phyloP scores from a whole-genome alignment of 2,113 vertebrate species.

The Noctilio leporinus region DNA sequence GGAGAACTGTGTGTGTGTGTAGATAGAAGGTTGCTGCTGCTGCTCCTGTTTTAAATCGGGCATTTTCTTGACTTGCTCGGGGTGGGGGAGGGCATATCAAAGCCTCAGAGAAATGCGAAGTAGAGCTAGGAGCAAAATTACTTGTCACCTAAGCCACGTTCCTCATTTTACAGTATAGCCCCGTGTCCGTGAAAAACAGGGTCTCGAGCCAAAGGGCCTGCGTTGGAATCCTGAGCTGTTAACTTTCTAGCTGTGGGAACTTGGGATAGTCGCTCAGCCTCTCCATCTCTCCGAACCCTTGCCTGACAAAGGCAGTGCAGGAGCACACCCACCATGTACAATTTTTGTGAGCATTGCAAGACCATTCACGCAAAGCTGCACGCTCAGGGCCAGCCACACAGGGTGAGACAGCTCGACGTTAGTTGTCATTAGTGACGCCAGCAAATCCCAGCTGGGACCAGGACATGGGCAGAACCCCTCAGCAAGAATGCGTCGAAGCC shows the following conservation, averaged over 20 bases:
- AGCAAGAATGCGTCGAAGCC: neutral
- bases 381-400: neutral
- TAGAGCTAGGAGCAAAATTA: neutral
- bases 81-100: neutral
- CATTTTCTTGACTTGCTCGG: neutral
- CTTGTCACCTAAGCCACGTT: neutral
- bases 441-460: neutral
- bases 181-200: neutral
- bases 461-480: neutral
- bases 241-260: neutral
- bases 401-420: neutral
- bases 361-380: neutral
- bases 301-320: neutral
- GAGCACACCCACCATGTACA: too few relatives aligned
- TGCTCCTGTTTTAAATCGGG: neutral
- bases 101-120: neutral
- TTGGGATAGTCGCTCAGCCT: neutral
- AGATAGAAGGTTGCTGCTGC: neutral
- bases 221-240: neutral
- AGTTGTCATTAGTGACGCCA: neutral
- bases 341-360: neutral
- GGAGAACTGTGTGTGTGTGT: neutral
- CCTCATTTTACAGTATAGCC: neutral
- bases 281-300: neutral
- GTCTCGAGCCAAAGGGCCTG: neutral